Conservation (phyloP, 2,888 invertebrate species). For the Steinernema carpocapsae region DNA sequence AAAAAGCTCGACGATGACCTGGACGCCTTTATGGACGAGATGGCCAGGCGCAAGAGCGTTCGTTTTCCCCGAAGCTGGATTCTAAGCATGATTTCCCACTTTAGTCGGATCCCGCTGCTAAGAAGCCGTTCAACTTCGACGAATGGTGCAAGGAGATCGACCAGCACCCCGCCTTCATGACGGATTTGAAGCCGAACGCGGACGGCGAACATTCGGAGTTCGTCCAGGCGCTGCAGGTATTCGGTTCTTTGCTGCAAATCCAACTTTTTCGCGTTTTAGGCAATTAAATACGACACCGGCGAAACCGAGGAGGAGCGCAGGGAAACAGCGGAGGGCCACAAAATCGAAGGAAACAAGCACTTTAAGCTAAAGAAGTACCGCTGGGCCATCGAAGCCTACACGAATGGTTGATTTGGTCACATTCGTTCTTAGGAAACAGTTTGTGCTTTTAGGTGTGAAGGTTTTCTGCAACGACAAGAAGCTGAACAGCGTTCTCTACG, state of each 20-base stretch:
- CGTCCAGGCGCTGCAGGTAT: conserved; percentile 75
- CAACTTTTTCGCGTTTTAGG: conserved; percentile 74
- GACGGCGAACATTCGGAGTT: conserved; percentile 59
- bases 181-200: conserved; percentile 47
- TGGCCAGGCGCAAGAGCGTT: conserved; percentile 58
- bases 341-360: conserved; percentile 93
- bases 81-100: background rate
- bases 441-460: conserved; percentile 74
- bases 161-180: conserved; percentile 67
- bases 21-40: conserved; percentile 63
- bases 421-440: conserved; percentile 14
- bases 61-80: background rate
- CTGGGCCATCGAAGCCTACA: conserved; percentile 81
- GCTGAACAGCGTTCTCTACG: conserved; percentile 82
- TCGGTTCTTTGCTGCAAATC: too few species aligned
- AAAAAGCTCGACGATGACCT: conserved; percentile 64
- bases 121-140: conserved; percentile 65
- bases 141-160: conserved; percentile 65
- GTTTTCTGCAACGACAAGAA: conserved; percentile 78
- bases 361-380: conserved; percentile 92
- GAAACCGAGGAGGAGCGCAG: conserved; percentile 72
- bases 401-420: conserved; percentile 75
- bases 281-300: conserved; percentile 80
- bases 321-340: conserved; percentile 85
- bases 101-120: background rate